phyloP scores from a whole-genome alignment of 2,113 vertebrate species.

The Ptilonorhynchus violaceus region DNA sequence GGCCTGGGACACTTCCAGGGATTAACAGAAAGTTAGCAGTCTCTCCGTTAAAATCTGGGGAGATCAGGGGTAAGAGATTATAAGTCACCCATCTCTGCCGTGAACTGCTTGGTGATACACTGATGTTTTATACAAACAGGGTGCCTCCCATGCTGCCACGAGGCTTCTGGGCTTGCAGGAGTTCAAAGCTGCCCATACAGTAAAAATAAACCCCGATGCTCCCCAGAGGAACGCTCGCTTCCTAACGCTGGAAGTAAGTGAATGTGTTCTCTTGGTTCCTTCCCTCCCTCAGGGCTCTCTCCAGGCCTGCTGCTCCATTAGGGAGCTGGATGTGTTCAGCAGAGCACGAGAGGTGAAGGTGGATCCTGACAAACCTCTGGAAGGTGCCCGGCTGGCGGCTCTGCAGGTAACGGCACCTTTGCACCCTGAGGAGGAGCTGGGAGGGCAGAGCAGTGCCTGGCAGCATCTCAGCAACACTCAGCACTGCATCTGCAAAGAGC shows the following conservation, averaged over 20 bases:
- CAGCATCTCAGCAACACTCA: rapidly evolving
- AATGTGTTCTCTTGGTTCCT: background rate
- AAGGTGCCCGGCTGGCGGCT: constrained; percentile 83
- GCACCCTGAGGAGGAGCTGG: background rate
- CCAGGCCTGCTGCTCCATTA: constrained; percentile 74
- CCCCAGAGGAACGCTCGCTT: constrained; percentile 86
- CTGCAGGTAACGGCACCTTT: constrained; percentile 81
- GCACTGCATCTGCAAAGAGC: rapidly evolving
- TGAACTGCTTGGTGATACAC: background rate
- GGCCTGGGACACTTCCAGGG: too few relatives aligned
- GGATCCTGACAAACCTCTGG: constrained; percentile 94
- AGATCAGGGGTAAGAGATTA: background rate
- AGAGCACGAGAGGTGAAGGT: constrained; percentile 84
- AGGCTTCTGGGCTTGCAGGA: constrained; percentile 72
- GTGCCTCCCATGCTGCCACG: constrained; percentile 72
- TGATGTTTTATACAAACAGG: constrained; percentile 67
- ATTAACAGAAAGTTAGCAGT: background rate
- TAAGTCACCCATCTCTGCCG: background rate
- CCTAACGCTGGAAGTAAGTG: constrained; percentile 86
- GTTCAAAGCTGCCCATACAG: constrained; percentile 77
- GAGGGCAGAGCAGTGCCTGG: background rate
- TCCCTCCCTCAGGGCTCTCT: constrained; percentile 77
- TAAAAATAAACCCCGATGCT: constrained; percentile 90
- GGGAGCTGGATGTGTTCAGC: constrained; percentile 77
- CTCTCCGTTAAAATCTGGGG: background rate